phyloP scores from a whole-genome alignment of 1,140 invertebrate genomes.

The Penaeus japonicus region DNA sequence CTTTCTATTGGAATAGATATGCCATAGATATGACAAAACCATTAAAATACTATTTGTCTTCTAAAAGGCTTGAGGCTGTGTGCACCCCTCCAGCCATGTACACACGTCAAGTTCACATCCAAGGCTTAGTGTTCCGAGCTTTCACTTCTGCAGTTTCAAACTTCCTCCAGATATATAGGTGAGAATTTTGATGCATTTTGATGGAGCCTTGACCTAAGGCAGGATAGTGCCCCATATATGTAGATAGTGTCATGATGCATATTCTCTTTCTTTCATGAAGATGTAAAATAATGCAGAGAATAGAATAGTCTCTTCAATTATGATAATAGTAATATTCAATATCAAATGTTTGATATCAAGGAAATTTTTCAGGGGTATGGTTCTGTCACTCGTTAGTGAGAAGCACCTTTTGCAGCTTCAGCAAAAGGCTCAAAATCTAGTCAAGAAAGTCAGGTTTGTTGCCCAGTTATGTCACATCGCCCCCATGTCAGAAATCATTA shows the following conservation, averaged over 20 bases:
- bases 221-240: background rate
- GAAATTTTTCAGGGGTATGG: conserved; percentile 26
- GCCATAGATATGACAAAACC: background rate
- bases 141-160: conserved; percentile 37
- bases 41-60: background rate
- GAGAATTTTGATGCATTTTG: background rate
- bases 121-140: conserved; percentile 23
- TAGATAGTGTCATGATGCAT: background rate
- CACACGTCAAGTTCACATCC: conserved; percentile 1
- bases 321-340: background rate
- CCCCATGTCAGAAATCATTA: background rate
- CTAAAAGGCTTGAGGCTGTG: conserved; percentile 16
- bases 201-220: background rate
- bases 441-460: conserved; percentile 39
- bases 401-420: conserved; percentile 26
- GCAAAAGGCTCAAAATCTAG: conserved; percentile 8
- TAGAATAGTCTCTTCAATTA: background rate
- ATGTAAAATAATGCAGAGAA: background rate
- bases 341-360: background rate
- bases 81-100: conserved; percentile 22
- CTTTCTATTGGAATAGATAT: background rate
- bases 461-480: conserved; percentile 1
- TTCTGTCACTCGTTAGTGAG: conserved; percentile 15
- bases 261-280: no score
- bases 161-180: conserved; percentile 39